Base-by-base conservation (phyloP, 2,888 invertebrate species). In the Eupithecia inturbata region DNA sequence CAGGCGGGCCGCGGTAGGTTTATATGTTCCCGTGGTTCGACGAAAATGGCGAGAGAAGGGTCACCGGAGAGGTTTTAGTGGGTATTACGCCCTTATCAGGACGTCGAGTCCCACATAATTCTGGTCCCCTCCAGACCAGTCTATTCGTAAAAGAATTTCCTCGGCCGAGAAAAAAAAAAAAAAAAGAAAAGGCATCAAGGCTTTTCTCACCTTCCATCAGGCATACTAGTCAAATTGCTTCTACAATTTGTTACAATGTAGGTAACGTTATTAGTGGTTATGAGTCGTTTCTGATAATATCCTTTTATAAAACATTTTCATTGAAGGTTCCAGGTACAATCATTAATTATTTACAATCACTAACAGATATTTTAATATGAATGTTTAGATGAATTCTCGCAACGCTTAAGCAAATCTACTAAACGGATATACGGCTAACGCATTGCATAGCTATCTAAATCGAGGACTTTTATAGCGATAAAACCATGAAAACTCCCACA, bases 151-250 rank as follows among this genome's bases (percentile, higher is more conserved):
- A n/a, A n/a, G n/a, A n/a, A n/a, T n/a, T n/a, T n/a, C n/a, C n/a
- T n/a, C n/a, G n/a, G n/a, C n/a, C n/a, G n/a, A n/a, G n/a, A n/a
- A n/a, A n/a, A n/a, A n/a, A n/a, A n/a, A n/a, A n/a, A n/a, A n/a
- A n/a, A n/a, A n/a, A n/a, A n/a, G n/a, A n/a, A n/a, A n/a, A n/a
- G n/a, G n/a, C n/a, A n/a, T n/a, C 57, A 57, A 57, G 57, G 57
- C 14, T 22, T 57, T 57, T 57, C 57, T 57, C 57, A 26, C 57
- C 57, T 57, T 57, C 53, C 57, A 57, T 57, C 22, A 26, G 26
- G 57, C 53, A 22, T 57, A 5, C 14, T 14, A 26, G 12, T 57
- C 57, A 57, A 26, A 26, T 57, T 57, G 5, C 26, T 26, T 57
- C 12, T 26, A 57, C 14, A 57, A 22, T 57, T 57, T 22, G 57